A percentile compares a stretch with the other conserved stretches of the same genome.
These are phyloP conservation scores for Apolygus lucorum DNA, from an alignment of 1,140 invertebrate genomes.

Conservation along the genomic window DNA sequence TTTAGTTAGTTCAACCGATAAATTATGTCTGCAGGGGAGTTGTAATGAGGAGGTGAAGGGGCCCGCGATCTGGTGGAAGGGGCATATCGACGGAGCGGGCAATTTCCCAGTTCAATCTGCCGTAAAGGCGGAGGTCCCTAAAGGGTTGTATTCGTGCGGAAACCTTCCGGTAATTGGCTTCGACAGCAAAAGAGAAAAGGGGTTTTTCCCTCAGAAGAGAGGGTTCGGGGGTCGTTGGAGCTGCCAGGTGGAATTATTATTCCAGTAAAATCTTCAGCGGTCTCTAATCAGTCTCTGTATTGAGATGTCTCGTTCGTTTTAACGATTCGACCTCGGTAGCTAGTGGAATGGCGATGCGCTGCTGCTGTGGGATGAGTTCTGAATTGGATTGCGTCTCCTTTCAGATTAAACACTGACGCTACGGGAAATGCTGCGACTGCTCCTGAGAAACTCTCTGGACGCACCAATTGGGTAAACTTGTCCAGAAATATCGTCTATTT, in stretches of 20 bases:
- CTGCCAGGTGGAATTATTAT: constrained; percentile 13
- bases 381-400: too few species aligned
- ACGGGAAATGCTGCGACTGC: too few species aligned
- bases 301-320: too few species aligned
- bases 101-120: constrained; percentile 14
- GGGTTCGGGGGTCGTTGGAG: background rate
- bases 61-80: background rate
- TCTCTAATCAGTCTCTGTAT: background rate
- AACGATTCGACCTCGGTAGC: too few species aligned
- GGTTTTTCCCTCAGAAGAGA: background rate
- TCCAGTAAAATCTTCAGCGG: background rate
- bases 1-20: constrained; percentile 17
- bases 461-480: too few species aligned
- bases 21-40: background rate
- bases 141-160: constrained; percentile 16
- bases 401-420: too few species aligned
- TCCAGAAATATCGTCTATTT: too few species aligned
- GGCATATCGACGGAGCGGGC: constrained; percentile 9
- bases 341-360: too few species aligned
- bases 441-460: too few species aligned
- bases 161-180: constrained; percentile 15
- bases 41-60: constrained; percentile 9
- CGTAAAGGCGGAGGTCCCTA: constrained; percentile 10
- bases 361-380: too few species aligned
- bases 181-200: constrained; percentile 8